Percentiles rank a stretch among this genome's conserved stretches.
phyloP scores from a whole-genome alignment of 2,113 vertebrate genomes.

The Syngnathus floridae region DNA sequence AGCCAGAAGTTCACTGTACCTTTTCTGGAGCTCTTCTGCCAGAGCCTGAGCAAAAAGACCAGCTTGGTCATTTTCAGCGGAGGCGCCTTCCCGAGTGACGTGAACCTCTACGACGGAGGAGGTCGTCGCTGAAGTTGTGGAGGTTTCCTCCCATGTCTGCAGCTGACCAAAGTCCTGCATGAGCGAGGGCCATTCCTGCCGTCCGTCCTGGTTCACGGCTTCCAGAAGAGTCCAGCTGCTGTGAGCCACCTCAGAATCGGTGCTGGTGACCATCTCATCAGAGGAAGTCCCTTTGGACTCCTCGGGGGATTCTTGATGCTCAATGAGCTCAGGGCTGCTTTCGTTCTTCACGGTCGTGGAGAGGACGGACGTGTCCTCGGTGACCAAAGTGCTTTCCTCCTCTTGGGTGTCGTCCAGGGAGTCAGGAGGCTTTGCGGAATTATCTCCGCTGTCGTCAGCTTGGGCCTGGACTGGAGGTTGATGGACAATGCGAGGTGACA shows the following conservation, averaged over 20 bases:
- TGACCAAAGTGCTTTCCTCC: constrained; percentile 65
- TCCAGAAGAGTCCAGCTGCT: constrained; percentile 76
- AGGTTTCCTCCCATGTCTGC: constrained; percentile 66
- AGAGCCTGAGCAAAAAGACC: constrained; percentile 63
- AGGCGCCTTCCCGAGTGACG: constrained; percentile 44
- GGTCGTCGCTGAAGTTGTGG: constrained; percentile 57
- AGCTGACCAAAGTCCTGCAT: constrained; percentile 60
- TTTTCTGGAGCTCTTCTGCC: constrained; percentile 69
- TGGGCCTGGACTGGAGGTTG: constrained; percentile 21
- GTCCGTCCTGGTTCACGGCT: constrained; percentile 68
- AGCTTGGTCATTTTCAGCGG: constrained; percentile 19
- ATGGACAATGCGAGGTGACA: constrained; percentile 24
- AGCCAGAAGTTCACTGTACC: constrained; percentile 65
- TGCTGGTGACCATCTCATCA: constrained; percentile 74
- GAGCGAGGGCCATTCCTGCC: constrained; percentile 65
- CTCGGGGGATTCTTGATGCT: constrained; percentile 65
- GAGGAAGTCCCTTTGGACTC: constrained; percentile 70
- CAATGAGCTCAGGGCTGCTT: constrained; percentile 65
- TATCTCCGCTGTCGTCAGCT: constrained; percentile 9
- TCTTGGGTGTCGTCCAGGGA: constrained; percentile 53
- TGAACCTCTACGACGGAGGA: constrained; percentile 62
- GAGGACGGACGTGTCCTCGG: constrained; percentile 57
- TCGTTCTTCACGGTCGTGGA: constrained; percentile 56
- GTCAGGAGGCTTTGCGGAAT: constrained; percentile 21
- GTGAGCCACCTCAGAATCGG: constrained; percentile 74